These are phyloP conservation scores for Strix uralensis DNA, from an alignment of 2,113 vertebrate genomes.

Conservation along the genomic window DNA sequence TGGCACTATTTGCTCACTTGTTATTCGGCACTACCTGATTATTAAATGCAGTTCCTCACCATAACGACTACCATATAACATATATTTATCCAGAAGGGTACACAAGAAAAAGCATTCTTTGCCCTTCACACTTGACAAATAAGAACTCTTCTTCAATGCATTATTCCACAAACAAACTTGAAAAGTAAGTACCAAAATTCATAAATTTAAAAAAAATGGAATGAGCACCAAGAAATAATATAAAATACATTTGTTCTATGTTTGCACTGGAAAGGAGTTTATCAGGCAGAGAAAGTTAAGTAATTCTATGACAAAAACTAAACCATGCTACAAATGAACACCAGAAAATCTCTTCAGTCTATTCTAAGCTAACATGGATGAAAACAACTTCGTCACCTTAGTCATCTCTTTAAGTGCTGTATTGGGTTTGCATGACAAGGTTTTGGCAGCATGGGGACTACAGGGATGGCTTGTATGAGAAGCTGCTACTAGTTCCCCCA, in stretches of 20 bases:
- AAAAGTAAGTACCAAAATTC: neutral
- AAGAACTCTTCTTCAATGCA: neutral
- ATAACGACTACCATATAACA: neutral
- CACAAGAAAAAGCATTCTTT: neutral
- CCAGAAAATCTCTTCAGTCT: neutral
- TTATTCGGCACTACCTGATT: neutral
- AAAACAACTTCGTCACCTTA: neutral
- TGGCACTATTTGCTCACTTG: neutral
- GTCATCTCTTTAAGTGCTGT: neutral
- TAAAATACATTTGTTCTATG: neutral
- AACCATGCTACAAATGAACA: neutral
- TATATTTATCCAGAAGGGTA: neutral
- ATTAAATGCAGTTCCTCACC: neutral
- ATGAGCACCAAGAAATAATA: neutral
- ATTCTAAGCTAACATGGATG: neutral
- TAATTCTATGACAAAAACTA: neutral
- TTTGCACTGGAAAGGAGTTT: neutral
- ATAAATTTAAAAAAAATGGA: neutral
- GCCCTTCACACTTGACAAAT: neutral
- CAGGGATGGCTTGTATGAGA: neutral
- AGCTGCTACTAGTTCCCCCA: neutral
- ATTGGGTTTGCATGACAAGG: neutral
- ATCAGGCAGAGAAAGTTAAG: neutral
- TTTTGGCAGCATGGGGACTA: rapidly evolving
- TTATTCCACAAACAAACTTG: neutral